Percentiles rank a stretch among this genome's conserved stretches.
Conservation (phyloP, 2,113 vertebrate genomes). For the Tachysurus vachellii region DNA sequence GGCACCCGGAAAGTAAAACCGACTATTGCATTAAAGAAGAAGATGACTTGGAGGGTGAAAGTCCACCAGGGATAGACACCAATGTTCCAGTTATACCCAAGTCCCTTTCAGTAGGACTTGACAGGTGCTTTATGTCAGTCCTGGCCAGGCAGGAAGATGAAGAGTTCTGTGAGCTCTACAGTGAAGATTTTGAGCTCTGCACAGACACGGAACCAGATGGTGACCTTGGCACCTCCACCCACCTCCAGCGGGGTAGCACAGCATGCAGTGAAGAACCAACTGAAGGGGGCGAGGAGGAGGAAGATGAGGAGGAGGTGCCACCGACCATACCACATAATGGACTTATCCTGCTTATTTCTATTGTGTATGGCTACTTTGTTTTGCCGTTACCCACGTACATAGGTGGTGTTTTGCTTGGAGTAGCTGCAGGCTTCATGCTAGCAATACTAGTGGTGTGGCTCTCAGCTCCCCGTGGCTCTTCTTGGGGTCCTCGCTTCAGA, state of each 20-base stretch:
- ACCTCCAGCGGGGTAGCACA: constrained; percentile 64
- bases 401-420: constrained; percentile 83
- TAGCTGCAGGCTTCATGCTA: constrained; percentile 87
- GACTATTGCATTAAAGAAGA: constrained; percentile 97
- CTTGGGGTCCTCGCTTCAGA: constrained; percentile 58
- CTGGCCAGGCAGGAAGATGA: constrained; percentile 93
- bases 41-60: constrained; percentile 84
- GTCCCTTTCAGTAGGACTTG: constrained; percentile 80
- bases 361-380: constrained; percentile 89
- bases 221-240: constrained; percentile 64
- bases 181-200: constrained; percentile 87
- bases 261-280: constrained; percentile 75
- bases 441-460: constrained; percentile 90
- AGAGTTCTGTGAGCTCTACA: constrained; percentile 93
- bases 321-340: constrained; percentile 79
- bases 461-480: constrained; percentile 76
- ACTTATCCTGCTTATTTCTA: constrained; percentile 80
- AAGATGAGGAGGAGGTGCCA: constrained; percentile 65
- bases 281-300: constrained; percentile 60
- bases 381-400: constrained; percentile 86
- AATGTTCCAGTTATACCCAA: constrained; percentile 53
- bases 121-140: constrained; percentile 89
- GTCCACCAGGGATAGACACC: constrained; percentile 65
- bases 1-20: constrained; percentile 89
- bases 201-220: constrained; percentile 79